phyloP scores from a whole-genome alignment of 2,113 vertebrate species.

The Turnix velox region DNA sequence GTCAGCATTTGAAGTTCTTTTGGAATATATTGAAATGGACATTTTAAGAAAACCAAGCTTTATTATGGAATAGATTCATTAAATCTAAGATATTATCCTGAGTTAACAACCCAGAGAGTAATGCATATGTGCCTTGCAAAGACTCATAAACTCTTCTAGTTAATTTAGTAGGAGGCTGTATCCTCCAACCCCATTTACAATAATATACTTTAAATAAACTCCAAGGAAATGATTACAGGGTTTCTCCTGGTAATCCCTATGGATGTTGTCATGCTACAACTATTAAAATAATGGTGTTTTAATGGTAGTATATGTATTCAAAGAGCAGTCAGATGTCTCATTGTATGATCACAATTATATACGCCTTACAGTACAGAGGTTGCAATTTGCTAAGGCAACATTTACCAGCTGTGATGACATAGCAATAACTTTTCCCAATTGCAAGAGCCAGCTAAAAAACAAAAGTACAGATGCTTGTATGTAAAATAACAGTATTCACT shows the following conservation, averaged over 20 bases:
- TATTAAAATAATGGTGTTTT: background rate
- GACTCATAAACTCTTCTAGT: slow-evolving; percentile 4
- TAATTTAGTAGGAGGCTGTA: background rate
- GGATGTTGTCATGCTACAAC: background rate
- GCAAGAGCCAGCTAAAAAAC: background rate
- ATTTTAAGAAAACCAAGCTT: background rate
- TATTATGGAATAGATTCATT: background rate
- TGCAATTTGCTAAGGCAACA: background rate
- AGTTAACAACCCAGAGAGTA: slow-evolving; percentile 14
- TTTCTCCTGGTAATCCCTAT: background rate
- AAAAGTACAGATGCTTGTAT: background rate
- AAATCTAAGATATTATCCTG: background rate
- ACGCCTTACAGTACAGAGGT: background rate
- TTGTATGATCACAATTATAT: background rate
- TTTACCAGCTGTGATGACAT: background rate
- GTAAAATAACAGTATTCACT: background rate
- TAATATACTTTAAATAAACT: slow-evolving; percentile 24
- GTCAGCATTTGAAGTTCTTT: background rate
- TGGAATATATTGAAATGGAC: background rate
- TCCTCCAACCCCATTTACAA: background rate
- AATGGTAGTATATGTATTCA: background rate
- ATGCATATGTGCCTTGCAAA: background rate
- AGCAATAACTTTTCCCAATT: background rate
- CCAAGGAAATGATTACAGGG: background rate
- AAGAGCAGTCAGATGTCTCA: background rate